These are phyloP conservation scores for Papilio machaon DNA, from an alignment of 1,140 invertebrate genomes.

Conservation along the genomic window DNA sequence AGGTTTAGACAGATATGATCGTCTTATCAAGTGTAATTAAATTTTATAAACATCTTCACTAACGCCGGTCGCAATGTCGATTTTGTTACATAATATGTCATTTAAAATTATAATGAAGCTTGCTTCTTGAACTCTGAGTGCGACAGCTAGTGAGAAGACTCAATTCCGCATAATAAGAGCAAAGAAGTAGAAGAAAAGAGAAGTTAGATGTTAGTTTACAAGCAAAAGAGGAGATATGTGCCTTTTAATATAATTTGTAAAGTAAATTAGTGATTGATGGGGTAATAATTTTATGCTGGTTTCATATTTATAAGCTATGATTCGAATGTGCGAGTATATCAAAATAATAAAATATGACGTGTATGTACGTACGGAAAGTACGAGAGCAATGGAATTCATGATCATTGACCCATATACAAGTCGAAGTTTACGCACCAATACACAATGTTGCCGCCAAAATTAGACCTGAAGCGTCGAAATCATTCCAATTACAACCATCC, in stretches of 20 bases:
- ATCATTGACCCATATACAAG: conserved; percentile 59
- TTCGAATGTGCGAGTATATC: background rate
- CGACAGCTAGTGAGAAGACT: no score
- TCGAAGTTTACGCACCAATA: conserved; percentile 52
- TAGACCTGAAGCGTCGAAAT: conserved; percentile 44
- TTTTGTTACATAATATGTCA: background rate
- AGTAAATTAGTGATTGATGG: background rate
- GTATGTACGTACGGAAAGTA: conserved; percentile 32
- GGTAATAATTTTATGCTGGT: background rate
- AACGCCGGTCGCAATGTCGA: background rate
- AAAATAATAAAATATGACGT: conserved; percentile 33
- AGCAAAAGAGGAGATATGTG: no score
- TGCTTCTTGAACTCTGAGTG: no score
- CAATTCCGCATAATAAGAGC: no score
- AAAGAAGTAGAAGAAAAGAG: no score
- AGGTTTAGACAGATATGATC: conserved; percentile 18
- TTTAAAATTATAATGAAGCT: no score
- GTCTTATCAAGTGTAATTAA: background rate
- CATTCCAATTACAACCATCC: conserved; percentile 37
- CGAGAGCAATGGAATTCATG: conserved; percentile 46
- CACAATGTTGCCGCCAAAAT: conserved; percentile 61
- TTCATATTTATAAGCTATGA: background rate
- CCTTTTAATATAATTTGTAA: background rate
- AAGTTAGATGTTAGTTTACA: no score
- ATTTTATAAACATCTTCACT: conserved; percentile 9